These are phyloP conservation scores for Gallinago stenura DNA, from an alignment of 2,797 vertebrate genomes.

Conservation along the genomic window DNA sequence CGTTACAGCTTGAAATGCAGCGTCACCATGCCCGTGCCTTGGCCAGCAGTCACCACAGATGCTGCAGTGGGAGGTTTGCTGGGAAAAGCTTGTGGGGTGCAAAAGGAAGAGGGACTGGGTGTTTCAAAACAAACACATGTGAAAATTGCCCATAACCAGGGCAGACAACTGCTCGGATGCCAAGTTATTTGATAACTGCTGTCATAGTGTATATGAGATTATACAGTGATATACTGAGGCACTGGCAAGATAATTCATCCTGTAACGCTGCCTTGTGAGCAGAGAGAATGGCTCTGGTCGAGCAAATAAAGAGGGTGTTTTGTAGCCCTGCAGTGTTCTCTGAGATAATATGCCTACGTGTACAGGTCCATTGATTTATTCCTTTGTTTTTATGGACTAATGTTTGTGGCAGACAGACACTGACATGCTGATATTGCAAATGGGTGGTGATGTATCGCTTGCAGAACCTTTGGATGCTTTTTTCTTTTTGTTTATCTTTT, in stretches of 20 bases:
- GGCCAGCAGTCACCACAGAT: background rate
- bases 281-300: background rate
- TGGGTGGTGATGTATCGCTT: background rate
- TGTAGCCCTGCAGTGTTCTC: background rate
- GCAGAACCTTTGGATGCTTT: background rate
- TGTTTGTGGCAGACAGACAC: constrained; percentile 26
- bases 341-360: background rate
- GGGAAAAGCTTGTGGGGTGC: background rate
- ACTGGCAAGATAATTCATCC: background rate
- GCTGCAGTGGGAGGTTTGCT: fast-evolving
- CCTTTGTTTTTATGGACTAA: background rate
- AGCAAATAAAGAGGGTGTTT: background rate
- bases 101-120: background rate
- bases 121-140: background rate
- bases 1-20: fast-evolving
- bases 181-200: background rate
- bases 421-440: background rate
- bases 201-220: background rate
- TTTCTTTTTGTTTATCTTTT: background rate
- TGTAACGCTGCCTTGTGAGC: background rate
- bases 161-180: background rate
- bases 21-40: fast-evolving
- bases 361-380: constrained; percentile 33
- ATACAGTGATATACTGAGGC: background rate
- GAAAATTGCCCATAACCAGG: background rate